phyloP scores from a whole-genome alignment of 30 jellyfish, hydroid and myxozoan species.

The Sanderia malayensis region DNA sequence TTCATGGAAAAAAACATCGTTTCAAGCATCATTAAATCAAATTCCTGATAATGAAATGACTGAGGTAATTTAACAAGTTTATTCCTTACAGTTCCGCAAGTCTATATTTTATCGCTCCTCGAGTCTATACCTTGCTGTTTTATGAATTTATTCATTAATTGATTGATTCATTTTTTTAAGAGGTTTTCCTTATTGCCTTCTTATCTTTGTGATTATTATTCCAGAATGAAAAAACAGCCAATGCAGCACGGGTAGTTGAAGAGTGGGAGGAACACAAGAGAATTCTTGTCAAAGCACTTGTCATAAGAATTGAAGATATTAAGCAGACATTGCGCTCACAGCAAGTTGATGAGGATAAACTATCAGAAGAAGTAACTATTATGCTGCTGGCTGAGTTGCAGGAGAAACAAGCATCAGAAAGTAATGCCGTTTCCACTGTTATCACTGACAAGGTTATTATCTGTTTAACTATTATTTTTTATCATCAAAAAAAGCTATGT shows the following conservation, averaged over 20 bases:
- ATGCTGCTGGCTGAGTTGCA: conserved; percentile 78
- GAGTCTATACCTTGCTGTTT: no score
- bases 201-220: no score
- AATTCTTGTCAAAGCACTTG: conserved; percentile 35
- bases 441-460: conserved; percentile 46
- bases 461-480: neutral
- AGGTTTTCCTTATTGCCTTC: no score
- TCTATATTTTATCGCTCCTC: no score
- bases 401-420: conserved; percentile 74
- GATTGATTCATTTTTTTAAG: no score
- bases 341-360: conserved; percentile 40
- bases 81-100: no score
- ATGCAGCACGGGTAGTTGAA: conserved; percentile 27
- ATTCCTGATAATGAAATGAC: conserved; percentile 53
- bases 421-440: conserved; percentile 61
- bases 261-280: conserved; percentile 21
- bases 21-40: conserved; percentile 12
- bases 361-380: conserved; percentile 65
- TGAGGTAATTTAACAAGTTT: no score
- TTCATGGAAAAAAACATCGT: conserved; percentile 35
- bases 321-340: conserved; percentile 25
- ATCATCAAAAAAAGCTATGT: no score
- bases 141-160: no score
- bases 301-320: conserved; percentile 14
- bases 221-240: conserved; percentile 47